Conservation (phyloP, 2,888 invertebrate species). For the Pammene aurita region DNA sequence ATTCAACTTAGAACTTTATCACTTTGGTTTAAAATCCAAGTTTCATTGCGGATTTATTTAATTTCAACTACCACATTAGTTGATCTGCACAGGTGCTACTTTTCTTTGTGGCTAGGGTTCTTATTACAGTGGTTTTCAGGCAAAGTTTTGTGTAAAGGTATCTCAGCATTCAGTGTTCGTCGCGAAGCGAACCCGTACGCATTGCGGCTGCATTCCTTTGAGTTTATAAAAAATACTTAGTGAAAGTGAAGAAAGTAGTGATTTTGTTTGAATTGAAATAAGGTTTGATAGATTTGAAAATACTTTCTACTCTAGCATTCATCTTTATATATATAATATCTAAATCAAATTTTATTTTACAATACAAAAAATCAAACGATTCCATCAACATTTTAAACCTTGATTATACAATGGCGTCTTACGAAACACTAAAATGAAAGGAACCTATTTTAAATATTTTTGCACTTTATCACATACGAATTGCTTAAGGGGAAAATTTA, state of each 20-base stretch:
- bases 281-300: constrained; percentile 8
- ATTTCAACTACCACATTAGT: constrained; percentile 5
- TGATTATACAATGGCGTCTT: too few relatives aligned
- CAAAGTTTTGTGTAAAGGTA: constrained; percentile 47
- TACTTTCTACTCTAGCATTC: background rate
- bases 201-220: constrained; percentile 48
- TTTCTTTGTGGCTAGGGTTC: background rate
- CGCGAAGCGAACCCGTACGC: constrained; percentile 56
- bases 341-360: too few relatives aligned
- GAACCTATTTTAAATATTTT: too few relatives aligned
- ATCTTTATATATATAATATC: too few relatives aligned
- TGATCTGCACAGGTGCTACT: background rate
- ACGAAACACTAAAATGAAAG: too few relatives aligned
- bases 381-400: too few relatives aligned
- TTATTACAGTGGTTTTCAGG: constrained; percentile 43
- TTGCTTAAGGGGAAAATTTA: too few relatives aligned
- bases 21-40: background rate
- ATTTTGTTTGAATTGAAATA: background rate
- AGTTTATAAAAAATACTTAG: background rate
- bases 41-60: constrained; percentile 9
- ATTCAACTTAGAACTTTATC: constrained; percentile 20
- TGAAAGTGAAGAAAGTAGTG: constrained; percentile 9
- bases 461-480: too few relatives aligned
- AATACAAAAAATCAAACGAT: too few relatives aligned
- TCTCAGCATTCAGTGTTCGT: constrained; percentile 62